Percentiles rank a stretch among this genome's conserved stretches.
These are phyloP conservation scores for Melanerpes formicivorus DNA, from an alignment of 2,113 vertebrate species.

Conservation along the genomic window DNA sequence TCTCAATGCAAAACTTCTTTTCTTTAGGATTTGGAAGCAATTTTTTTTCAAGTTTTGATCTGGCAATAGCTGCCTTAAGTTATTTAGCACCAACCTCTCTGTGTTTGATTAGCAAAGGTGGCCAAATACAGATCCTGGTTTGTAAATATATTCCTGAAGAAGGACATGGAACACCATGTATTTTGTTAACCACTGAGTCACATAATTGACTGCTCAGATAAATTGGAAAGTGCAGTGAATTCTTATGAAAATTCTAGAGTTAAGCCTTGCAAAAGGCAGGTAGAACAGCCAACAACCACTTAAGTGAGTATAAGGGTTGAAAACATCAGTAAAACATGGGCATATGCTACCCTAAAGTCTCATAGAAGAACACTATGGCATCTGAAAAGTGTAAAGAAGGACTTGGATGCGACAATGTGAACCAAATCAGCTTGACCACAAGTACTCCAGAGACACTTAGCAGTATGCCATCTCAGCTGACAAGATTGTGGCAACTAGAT, in stretches of 20 bases:
- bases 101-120: not conserved
- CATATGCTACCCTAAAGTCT: not conserved
- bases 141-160: slow-evolving; percentile 20
- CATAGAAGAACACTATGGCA: not conserved
- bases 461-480: not conserved
- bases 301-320: not conserved
- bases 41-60: not conserved
- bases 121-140: slow-evolving; percentile 5
- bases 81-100: not conserved
- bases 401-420: not conserved
- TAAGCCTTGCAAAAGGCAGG: not conserved
- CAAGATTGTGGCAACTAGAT: not conserved
- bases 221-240: not conserved
- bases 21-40: not conserved
- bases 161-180: not conserved
- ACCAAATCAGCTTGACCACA: not conserved
- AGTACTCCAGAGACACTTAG: not conserved
- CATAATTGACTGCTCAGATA: not conserved
- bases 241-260: not conserved
- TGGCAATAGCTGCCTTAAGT: not conserved
- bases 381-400: not conserved
- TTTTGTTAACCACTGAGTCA: slow-evolving; percentile 17
- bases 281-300: not conserved
- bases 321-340: not conserved
- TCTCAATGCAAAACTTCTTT: not conserved